phyloP scores from a whole-genome alignment of 2,888 invertebrate species.

The Megalurothrips usitatus region DNA sequence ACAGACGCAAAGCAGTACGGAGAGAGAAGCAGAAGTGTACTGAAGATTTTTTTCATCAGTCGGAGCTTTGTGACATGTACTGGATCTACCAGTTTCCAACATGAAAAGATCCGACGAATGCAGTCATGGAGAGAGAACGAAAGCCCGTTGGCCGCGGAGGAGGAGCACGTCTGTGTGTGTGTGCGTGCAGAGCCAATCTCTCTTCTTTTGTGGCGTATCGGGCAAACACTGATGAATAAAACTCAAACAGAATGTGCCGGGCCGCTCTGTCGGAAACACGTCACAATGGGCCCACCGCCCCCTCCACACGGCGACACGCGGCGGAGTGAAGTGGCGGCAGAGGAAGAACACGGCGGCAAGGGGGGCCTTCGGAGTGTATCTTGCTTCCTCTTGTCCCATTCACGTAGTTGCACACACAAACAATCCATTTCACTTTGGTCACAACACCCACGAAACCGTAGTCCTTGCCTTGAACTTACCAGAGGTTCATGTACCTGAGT shows the following conservation, averaged over 20 bases:
- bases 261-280: neutral
- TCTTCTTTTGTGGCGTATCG: conserved; percentile 1
- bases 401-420: neutral
- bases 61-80: too few species aligned
- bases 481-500: too few species aligned
- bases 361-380: too few species aligned
- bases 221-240: conserved; percentile 14
- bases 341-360: neutral
- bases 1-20: too few species aligned
- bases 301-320: neutral
- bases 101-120: too few species aligned
- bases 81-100: too few species aligned
- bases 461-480: neutral
- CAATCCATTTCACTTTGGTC: neutral
- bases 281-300: neutral
- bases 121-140: too few species aligned
- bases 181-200: neutral
- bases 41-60: too few species aligned
- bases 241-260: neutral
- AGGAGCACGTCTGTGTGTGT: too few species aligned
- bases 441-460: neutral
- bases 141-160: too few species aligned
- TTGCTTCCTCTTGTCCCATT: too few species aligned
- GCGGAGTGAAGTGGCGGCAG: neutral
- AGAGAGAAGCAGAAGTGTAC: too few species aligned